phyloP scores from a whole-genome alignment of 2,113 vertebrate genomes.

The Erythrolamprus reginae region DNA sequence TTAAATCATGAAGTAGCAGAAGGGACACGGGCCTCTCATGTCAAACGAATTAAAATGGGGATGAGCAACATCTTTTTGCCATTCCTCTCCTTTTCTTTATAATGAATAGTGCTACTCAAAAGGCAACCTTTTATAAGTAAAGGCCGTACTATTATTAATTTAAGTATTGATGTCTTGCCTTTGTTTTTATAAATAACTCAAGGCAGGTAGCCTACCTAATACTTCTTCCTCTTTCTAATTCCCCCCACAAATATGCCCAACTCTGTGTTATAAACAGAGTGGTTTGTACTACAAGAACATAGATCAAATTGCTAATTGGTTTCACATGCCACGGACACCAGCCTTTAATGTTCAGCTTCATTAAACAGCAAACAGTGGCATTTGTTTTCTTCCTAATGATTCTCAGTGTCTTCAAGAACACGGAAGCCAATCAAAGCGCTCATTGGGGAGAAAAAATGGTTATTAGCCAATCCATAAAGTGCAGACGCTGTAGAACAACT shows the following conservation, averaged over 20 bases:
- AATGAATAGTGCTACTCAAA: conserved; percentile 28
- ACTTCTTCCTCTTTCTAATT: not conserved
- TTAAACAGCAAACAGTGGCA: conserved; percentile 39
- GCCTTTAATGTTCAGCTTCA: conserved; percentile 52
- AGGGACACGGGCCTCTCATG: not conserved
- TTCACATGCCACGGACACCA: conserved; percentile 43
- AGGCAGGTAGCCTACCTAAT: not conserved
- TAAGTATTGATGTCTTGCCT: not conserved
- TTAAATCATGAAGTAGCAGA: not conserved
- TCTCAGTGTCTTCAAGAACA: conserved; percentile 23
- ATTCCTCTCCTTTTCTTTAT: not conserved
- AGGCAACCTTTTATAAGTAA: conserved; percentile 1
- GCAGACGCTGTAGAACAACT: not conserved
- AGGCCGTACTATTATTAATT: not conserved
- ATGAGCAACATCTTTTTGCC: not conserved
- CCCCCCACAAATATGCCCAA: not conserved
- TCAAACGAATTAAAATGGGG: not conserved
- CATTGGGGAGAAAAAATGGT: conserved; percentile 3
- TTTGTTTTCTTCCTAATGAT: conserved; percentile 45
- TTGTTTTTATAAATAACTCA: not conserved
- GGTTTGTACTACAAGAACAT: conserved; percentile 30
- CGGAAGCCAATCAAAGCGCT: conserved; percentile 29
- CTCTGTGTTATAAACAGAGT: conserved; percentile 28
- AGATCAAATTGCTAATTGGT: conserved; percentile 56
- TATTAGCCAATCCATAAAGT: not conserved